Evolutionary conservation across 2,888 invertebrate species (phyloP), one percentile per base, ranked within the genome.

Genomic region (Netelia fuscicornis): DNA sequence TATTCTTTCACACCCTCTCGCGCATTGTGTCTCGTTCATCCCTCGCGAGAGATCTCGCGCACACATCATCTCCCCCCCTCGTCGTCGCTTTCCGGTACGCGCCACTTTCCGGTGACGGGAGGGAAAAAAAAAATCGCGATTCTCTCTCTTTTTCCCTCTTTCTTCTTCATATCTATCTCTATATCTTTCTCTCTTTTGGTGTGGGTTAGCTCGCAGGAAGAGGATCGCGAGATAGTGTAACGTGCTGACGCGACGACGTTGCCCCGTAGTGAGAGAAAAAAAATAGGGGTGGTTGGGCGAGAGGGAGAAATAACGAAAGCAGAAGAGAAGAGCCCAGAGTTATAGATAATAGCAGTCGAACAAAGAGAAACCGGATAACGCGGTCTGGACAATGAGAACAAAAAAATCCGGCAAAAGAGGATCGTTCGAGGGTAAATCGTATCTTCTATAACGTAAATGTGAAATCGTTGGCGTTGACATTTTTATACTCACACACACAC

Each of bases 341-440:
- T 81, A 78, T 71, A 64, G 85, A 81, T 82, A 82, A 82, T 85
- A 67, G 76, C 62, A 54, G 67, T 76, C 76, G 79, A 85, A 82
- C 76, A 79, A 85, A 76, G 75, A 79, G 62, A 58, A 70, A 79
- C 78, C 78, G 82, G 75, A 85, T 82, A 82, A 85, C 65, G 58
- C 48, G 44, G 37, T 52, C 58, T 54, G 60, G 60, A 85, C 78
- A 67, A 78, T 81, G 58, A 74, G 25, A 23, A n/a, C 23, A 42
- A 44, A 70, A 72, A 62, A 82, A 58, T 9, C 58, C 58, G 30
- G 20, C 10, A 74, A 72, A 44, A 44, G 30, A 42, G 44, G 60
- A 25, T 11, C 9, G 13, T 54, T 9, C n/a, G 25, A 20, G 30
- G 17, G 44, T 44, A 44, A 44, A 37, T 10, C 48, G 9, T 58